A percentile compares a stretch with the other conserved stretches of the same genome.
Evolutionary conservation across 2,113 vertebrate genomes (phyloP).

Genomic region (Pseudopipra pipra): DNA sequence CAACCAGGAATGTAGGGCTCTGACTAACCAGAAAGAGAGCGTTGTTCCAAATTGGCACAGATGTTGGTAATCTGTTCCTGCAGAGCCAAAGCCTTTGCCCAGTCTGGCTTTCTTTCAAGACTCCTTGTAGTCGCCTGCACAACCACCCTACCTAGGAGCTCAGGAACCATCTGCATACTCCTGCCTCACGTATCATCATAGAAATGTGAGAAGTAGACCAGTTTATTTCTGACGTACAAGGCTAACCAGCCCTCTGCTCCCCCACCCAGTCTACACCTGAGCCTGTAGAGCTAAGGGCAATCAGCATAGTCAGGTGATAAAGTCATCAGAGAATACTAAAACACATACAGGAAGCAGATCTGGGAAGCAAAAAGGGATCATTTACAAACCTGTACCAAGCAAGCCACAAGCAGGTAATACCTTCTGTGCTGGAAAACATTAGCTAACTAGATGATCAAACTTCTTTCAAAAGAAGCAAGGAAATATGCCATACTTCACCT

Average conservation of each 20-base stretch:
- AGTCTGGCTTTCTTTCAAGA: conserved; percentile 11
- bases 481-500: background rate
- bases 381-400: background rate
- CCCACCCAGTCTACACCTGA: background rate
- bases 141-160: background rate
- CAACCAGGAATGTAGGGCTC: background rate
- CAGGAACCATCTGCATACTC: background rate
- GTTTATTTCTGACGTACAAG: background rate
- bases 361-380: background rate
- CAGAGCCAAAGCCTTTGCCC: conserved; percentile 12
- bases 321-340: background rate
- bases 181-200: background rate
- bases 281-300: background rate
- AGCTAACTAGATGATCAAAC: background rate
- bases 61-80: background rate
- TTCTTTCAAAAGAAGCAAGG: background rate
- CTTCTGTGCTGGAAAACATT: background rate
- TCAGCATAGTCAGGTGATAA: background rate
- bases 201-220: background rate
- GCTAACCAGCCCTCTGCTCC: background rate
- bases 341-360: background rate
- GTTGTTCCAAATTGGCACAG: conserved; percentile 23
- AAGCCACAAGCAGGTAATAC: background rate
- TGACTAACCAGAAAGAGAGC: background rate
- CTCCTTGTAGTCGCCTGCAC: background rate